These are phyloP conservation scores for Rutpela maculata DNA, from an alignment of 2,888 invertebrate genomes.

Conservation along the genomic window DNA sequence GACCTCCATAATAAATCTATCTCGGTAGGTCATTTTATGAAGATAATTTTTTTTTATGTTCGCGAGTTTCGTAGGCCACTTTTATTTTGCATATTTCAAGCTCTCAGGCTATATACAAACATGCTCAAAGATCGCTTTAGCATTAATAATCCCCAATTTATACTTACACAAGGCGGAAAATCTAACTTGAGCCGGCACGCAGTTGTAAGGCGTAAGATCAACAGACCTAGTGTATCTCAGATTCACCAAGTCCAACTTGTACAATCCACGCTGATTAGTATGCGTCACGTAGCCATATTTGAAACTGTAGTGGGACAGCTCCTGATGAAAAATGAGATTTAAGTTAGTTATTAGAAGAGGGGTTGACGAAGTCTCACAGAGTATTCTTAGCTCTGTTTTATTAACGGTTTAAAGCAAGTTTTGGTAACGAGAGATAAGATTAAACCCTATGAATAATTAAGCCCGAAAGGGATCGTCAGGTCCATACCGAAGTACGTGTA, in stretches of 20 bases:
- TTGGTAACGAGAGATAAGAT: constrained; percentile 38
- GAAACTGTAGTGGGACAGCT: constrained; percentile 77
- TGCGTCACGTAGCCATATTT: constrained; percentile 86
- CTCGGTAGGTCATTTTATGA: too few relatives aligned
- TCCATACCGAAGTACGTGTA: background rate
- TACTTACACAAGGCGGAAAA: constrained; percentile 84
- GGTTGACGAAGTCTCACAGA: background rate
- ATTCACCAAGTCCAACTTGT: constrained; percentile 83
- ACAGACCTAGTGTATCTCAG: constrained; percentile 83
- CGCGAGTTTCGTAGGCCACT: too few relatives aligned
- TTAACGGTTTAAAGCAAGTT: constrained; percentile 32
- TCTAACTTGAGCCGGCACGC: constrained; percentile 82
- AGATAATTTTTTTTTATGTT: too few relatives aligned
- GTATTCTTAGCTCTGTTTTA: constrained; percentile 10
- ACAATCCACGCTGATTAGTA: constrained; percentile 82
- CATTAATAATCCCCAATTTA: constrained; percentile 10
- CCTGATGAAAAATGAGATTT: constrained; percentile 70
- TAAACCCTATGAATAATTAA: constrained; percentile 39
- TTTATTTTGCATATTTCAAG: too few relatives aligned
- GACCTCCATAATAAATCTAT: too few relatives aligned
- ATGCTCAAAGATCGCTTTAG: background rate
- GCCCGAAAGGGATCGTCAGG: constrained; percentile 3
- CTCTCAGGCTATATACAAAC: background rate
- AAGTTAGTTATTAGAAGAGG: constrained; percentile 4
- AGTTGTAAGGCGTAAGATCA: constrained; percentile 83